Percentiles rank a stretch among this genome's conserved stretches.
These are phyloP conservation scores for Ranitomeya imitator DNA, from an alignment of 2,113 vertebrate species.

Conservation along the genomic window DNA sequence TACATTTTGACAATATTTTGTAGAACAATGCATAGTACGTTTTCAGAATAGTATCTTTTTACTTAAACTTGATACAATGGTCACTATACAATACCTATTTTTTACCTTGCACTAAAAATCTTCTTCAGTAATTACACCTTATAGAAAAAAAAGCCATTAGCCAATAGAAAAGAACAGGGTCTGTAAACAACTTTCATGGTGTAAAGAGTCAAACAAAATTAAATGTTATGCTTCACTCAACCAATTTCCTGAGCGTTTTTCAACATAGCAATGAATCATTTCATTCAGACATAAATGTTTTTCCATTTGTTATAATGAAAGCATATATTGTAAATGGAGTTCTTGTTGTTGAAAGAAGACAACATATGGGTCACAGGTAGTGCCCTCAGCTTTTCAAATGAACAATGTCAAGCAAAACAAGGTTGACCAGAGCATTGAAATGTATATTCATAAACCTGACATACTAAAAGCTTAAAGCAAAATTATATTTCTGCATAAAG, in stretches of 20 bases:
- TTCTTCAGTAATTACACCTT: neutral
- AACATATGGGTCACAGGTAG: slow-evolving; percentile 14
- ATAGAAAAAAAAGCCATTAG: neutral
- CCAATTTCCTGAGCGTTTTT: slow-evolving; percentile 18
- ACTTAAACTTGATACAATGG: neutral
- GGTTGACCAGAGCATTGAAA: slow-evolving; percentile 5
- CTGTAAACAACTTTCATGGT: slow-evolving; percentile 15
- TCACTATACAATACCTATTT: neutral
- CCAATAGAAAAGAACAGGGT: neutral
- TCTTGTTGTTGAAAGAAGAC: slow-evolving; percentile 21
- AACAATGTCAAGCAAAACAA: slow-evolving; percentile 12
- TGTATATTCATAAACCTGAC: neutral
- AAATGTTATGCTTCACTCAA: slow-evolving; percentile 5
- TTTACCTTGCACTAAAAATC: neutral
- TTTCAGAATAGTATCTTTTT: neutral
- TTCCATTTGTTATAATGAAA: slow-evolving; percentile 42
- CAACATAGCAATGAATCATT: slow-evolving; percentile 13
- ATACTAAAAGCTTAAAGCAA: neutral
- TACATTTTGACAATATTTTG: neutral
- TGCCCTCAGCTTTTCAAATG: neutral
- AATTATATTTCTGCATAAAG: neutral
- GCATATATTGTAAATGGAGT: slow-evolving; percentile 17
- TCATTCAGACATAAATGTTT: slow-evolving; percentile 23
- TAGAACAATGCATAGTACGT: neutral
- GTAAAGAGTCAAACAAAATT: neutral